Evolutionary conservation across 1,140 invertebrate species (phyloP), one percentile per base, ranked within the genome.

Genomic region (Capitella teleta): DNA sequence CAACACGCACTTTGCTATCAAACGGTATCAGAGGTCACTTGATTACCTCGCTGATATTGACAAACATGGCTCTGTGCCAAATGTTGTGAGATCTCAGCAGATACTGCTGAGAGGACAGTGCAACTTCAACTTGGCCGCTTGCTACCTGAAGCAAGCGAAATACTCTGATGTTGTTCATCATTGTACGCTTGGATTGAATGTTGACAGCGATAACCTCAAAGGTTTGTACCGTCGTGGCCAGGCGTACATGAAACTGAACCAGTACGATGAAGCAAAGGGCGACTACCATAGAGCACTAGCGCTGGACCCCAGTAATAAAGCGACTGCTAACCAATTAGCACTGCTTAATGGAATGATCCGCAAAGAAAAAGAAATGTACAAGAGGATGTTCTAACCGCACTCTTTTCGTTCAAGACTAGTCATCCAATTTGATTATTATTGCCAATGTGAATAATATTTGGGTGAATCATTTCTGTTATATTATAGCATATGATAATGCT

Each of bases 181-280:
- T 60, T 81, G 79, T 52, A 74, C 79, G 30, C 57, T 66, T 34
- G 81, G 79, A 2, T 57, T 85, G 1, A 57, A 62, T 37, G 48
- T 77, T 26, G 81, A 85, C 30, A 65, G 73, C 0, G 61, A 68
- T 4, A 84, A 83, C 73, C 52, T 82, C 0, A 84, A 85, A 70
- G 65, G 55, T 10, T 42, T 65, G 23, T 64, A 61, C 53, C 45
- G 65, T 18, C 53, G 66, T 28, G 66, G 57, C 0, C 48, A 57
- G 23, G 66, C 66, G 1, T 57, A 57, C 47, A 45, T 55, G 25
- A 47, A 56, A 16, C 23, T 60, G 8, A 49, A 58, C 26, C 48
- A 60, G 12, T 58, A 56, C 40, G 54, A 60, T 8, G 28, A 52
- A 49, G 62, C 63, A 8, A 57, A 51, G 34, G 47, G 23, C 14